Evolutionary conservation across 2,113 vertebrate species (phyloP).

Genomic region (Acrocephalus arundinaceus): DNA sequence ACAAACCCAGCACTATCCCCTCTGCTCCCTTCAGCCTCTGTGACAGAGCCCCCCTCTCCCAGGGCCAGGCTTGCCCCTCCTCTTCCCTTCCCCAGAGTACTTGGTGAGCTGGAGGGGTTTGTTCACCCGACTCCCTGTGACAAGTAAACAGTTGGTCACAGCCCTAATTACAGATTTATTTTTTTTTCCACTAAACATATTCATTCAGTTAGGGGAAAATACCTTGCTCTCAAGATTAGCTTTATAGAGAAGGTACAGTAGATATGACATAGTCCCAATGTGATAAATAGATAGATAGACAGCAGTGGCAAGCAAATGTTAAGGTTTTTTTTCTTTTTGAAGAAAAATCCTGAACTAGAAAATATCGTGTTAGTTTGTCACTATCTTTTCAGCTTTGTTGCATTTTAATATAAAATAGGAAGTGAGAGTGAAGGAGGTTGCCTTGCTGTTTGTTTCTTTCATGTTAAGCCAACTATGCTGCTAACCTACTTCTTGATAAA

Average conservation of each 20-base stretch:
- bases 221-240: not conserved
- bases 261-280: not conserved
- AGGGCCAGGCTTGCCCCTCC: not conserved
- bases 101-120: not conserved
- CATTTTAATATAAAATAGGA: slow-evolving; percentile 35
- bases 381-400: slow-evolving; percentile 31
- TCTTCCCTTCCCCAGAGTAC: not conserved
- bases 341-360: not conserved
- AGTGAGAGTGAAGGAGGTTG: slow-evolving; percentile 3
- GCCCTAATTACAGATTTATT: not conserved
- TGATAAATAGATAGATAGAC: slow-evolving; percentile 16
- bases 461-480: not conserved
- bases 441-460: slow-evolving; percentile 10
- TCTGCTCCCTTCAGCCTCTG: not conserved
- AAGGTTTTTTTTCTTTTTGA: not conserved
- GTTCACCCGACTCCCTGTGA: not conserved
- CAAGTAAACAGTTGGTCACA: slow-evolving; percentile 6
- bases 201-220: slow-evolving; percentile 5
- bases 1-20: not conserved
- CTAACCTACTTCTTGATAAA: not conserved
- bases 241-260: not conserved
- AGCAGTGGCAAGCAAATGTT: not conserved
- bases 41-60: not conserved
- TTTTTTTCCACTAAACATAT: not conserved
- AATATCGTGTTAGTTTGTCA: not conserved